Percentiles rank a stretch among this genome's conserved stretches.
These are phyloP conservation scores for Melanotaenia trifasciata DNA, from an alignment of 2,797 vertebrate genomes.

Conservation along the genomic window DNA sequence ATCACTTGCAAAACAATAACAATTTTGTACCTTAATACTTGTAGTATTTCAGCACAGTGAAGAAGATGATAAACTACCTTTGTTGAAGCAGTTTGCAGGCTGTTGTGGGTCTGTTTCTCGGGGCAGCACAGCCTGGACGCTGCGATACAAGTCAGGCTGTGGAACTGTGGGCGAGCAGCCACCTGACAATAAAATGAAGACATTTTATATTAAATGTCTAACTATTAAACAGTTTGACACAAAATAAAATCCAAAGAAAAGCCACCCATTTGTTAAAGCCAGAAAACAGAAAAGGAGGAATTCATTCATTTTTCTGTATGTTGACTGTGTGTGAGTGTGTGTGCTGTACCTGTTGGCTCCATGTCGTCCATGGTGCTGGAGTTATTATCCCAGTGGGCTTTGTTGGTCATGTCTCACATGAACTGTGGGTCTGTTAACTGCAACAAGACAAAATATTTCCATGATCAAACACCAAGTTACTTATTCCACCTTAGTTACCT, in stretches of 20 bases:
- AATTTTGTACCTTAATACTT: background rate
- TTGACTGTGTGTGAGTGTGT: background rate
- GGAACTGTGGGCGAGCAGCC: conserved; percentile 66
- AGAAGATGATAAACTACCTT: conserved; percentile 76
- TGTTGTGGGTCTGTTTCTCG: conserved; percentile 83
- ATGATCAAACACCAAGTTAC: background rate
- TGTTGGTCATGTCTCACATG: conserved; percentile 59
- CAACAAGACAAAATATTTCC: conserved; percentile 8
- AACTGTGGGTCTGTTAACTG: conserved; percentile 58
- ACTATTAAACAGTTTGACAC: background rate
- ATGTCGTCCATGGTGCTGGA: conserved; percentile 49
- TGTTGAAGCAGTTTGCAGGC: conserved; percentile 76
- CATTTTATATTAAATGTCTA: background rate
- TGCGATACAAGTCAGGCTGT: conserved; percentile 90
- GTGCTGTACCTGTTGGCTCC: conserved; percentile 66
- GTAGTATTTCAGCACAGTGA: background rate
- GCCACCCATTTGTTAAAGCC: background rate
- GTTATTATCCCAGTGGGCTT: conserved; percentile 62
- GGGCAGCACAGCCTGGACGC: conserved; percentile 85
- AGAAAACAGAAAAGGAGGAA: no score
- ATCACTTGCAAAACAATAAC: background rate
- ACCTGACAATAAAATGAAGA: conserved; percentile 36
- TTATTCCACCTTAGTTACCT: background rate
- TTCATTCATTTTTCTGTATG: background rate
- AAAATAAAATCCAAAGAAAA: background rate